Conservation (phyloP, 2,113 vertebrate genomes). For the Chaenogobius annularis region DNA sequence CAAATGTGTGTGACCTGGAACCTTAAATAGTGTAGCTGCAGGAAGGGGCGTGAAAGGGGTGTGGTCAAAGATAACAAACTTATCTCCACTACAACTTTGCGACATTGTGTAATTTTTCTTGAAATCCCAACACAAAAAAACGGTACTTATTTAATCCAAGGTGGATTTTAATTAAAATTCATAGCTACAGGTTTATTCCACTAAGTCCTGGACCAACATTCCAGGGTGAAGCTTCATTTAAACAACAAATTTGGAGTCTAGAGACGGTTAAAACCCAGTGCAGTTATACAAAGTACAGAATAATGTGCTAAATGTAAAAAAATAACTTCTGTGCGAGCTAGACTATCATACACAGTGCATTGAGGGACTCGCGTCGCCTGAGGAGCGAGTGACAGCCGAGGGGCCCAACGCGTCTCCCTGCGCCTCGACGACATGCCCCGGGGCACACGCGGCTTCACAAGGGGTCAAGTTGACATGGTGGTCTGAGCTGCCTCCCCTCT, state of each 20-base stretch:
- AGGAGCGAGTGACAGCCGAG: conserved; percentile 30
- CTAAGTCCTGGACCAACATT: conserved; percentile 50
- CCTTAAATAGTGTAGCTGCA: too few relatives aligned
- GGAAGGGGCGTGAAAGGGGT: too few relatives aligned
- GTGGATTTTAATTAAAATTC: neutral
- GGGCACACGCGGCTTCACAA: neutral
- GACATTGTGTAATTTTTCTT: neutral
- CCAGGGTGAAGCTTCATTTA: conserved; percentile 49
- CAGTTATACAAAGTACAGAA: conserved; percentile 76
- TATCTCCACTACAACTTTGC: too few relatives aligned
- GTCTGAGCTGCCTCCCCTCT: neutral
- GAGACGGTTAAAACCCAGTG: conserved; percentile 73
- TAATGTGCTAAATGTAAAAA: conserved; percentile 76
- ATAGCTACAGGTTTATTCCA: conserved; percentile 29
- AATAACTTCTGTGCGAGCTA: conserved; percentile 75
- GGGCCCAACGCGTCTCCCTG: conserved; percentile 7
- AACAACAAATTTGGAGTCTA: conserved; percentile 64
- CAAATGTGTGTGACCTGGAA: too few relatives aligned
- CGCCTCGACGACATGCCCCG: neutral
- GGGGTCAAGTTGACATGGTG: neutral
- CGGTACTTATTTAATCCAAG: neutral
- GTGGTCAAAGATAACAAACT: too few relatives aligned
- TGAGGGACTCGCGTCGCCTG: conserved; percentile 70
- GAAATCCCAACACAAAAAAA: neutral
- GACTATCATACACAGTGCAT: conserved; percentile 76